phyloP scores from a whole-genome alignment of 2,113 vertebrate genomes.

The Chroicocephalus ridibundus region DNA sequence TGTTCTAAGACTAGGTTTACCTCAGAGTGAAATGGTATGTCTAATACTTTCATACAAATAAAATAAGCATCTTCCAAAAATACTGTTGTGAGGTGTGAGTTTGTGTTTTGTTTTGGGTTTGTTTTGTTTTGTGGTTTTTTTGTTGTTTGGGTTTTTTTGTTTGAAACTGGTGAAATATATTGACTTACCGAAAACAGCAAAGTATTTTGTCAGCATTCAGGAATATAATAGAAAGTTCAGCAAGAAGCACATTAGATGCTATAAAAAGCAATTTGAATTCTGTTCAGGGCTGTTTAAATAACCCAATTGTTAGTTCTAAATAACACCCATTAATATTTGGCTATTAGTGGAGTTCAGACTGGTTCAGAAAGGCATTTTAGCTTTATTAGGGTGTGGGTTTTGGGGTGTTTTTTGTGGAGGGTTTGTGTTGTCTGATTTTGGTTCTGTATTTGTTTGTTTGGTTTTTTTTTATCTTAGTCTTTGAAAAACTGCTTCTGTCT shows the following conservation, averaged over 20 bases:
- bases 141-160: background rate
- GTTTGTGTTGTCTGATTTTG: background rate
- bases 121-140: background rate
- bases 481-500: background rate
- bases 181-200: background rate
- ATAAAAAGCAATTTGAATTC: background rate
- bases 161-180: background rate
- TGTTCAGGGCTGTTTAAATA: background rate
- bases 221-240: background rate
- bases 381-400: background rate
- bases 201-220: background rate
- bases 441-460: no score
- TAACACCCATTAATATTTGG: background rate
- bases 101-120: background rate
- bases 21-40: background rate
- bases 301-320: background rate
- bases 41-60: background rate
- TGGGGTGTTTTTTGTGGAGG: accelerated
- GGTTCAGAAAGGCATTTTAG: background rate
- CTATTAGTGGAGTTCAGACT: background rate
- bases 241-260: background rate
- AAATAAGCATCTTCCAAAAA: background rate
- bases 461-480: background rate
- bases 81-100: background rate
- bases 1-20: background rate